phyloP scores from a whole-genome alignment of 2,797 vertebrate genomes.

The Enteromius radiatus region DNA sequence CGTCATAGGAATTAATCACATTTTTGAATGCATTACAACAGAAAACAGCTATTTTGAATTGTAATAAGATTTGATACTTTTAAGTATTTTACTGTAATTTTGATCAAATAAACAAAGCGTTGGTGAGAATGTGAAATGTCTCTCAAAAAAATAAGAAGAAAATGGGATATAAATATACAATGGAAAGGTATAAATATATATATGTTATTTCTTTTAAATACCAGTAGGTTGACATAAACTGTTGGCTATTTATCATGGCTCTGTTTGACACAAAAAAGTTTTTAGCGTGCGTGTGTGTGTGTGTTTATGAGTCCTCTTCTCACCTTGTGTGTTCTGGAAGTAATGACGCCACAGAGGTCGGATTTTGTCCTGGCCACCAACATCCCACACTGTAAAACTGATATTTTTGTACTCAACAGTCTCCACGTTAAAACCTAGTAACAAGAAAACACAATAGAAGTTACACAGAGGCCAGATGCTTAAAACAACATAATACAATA shows the following conservation, averaged over 20 bases:
- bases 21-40: background rate
- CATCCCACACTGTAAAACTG: slow-evolving; percentile 98
- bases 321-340: slow-evolving; percentile 98
- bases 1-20: background rate
- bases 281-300: background rate
- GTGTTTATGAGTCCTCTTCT: slow-evolving; percentile 47
- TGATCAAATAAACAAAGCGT: background rate
- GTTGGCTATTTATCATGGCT: background rate
- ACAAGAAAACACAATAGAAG: slow-evolving; percentile 2
- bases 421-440: slow-evolving; percentile 93
- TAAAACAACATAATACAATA: background rate
- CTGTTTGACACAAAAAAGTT: background rate
- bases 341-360: slow-evolving; percentile 97
- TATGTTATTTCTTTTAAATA: background rate
- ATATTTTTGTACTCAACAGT: slow-evolving; percentile 99
- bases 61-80: background rate
- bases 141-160: background rate
- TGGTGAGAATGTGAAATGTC: background rate
- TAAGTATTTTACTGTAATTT: background rate
- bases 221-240: background rate
- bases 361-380: slow-evolving; percentile 98
- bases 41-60: background rate
- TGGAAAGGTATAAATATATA: background rate
- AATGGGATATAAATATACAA: background rate
- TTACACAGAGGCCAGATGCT: background rate